These are phyloP conservation scores for Lemur catta DNA, from an alignment of 2,797 vertebrate genomes.

Conservation along the genomic window DNA sequence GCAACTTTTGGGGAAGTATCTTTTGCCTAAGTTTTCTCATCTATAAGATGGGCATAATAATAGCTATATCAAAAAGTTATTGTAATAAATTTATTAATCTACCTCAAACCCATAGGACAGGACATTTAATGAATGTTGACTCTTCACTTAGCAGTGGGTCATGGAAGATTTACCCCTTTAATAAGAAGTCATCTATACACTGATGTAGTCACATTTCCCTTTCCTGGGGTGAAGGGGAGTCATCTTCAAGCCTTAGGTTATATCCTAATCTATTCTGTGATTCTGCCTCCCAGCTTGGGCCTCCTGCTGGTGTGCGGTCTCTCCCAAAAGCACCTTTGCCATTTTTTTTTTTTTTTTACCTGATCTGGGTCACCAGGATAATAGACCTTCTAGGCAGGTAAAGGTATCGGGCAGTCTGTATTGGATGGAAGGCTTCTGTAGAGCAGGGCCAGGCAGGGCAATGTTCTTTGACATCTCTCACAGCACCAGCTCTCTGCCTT, in stretches of 20 bases:
- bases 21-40: constrained; percentile 23
- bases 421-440: neutral
- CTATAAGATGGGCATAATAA: neutral
- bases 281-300: neutral
- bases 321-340: neutral
- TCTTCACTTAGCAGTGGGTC: neutral
- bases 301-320: neutral
- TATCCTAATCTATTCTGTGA: neutral
- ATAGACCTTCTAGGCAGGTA: constrained; percentile 42
- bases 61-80: neutral
- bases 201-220: neutral
- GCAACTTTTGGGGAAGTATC: neutral
- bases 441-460: neutral
- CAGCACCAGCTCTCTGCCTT: neutral
- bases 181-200: neutral
- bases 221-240: neutral
- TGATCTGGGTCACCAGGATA: constrained; percentile 6
- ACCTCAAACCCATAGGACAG: neutral
- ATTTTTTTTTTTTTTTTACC: neutral
- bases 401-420: neutral
- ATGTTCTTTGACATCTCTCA: neutral
- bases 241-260: neutral
- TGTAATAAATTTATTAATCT: neutral
- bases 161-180: neutral
- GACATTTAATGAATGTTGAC: neutral